phyloP scores from a whole-genome alignment of 2,113 vertebrate genomes.

The Corapipo altera region DNA sequence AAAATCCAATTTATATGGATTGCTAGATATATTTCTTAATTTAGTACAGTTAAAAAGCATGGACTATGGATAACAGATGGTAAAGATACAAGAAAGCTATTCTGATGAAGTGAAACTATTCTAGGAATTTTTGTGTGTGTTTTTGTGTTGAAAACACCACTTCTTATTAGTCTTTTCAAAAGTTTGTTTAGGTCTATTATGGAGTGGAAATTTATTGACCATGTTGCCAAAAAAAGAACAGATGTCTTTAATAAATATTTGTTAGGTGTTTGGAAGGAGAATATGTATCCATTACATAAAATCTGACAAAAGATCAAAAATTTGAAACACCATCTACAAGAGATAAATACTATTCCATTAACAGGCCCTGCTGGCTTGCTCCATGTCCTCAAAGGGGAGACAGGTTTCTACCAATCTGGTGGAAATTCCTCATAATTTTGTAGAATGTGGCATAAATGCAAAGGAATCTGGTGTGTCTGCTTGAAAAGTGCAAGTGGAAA shows the following conservation, averaged over 20 bases:
- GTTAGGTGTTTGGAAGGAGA: not conserved
- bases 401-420: not conserved
- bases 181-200: not conserved
- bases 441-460: not conserved
- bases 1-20: not conserved
- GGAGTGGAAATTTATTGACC: not conserved
- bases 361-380: not conserved
- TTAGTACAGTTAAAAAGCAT: not conserved
- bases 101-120: constrained; percentile 24
- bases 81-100: not conserved
- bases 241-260: constrained; percentile 23
- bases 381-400: not conserved
- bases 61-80: not conserved
- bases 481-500: not conserved
- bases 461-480: not conserved
- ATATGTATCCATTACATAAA: not conserved
- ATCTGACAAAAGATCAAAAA: not conserved
- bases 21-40: not conserved
- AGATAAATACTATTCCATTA: not conserved
- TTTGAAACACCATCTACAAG: not conserved
- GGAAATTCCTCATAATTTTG: not conserved
- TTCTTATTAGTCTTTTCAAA: not conserved
- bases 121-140: not conserved
- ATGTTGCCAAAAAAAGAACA: not conserved
- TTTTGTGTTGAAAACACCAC: not conserved